Percentiles rank a stretch among this genome's conserved stretches.
phyloP scores from a whole-genome alignment of 2,888 invertebrate species.

The Bruchidius siliquastri region DNA sequence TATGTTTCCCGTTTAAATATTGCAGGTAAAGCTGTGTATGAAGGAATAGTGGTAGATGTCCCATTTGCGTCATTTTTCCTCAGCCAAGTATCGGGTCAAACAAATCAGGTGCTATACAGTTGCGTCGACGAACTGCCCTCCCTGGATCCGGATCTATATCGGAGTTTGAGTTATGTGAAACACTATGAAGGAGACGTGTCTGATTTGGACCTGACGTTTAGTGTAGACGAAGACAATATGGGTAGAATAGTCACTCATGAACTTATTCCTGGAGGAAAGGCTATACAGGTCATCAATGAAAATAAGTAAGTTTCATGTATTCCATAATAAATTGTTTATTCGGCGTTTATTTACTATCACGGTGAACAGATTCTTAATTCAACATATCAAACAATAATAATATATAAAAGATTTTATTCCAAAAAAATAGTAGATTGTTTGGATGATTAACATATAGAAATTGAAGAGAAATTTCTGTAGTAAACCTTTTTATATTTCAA shows the following conservation, averaged over 20 bases:
- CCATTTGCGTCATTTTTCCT: constrained; percentile 98
- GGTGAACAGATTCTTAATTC: no score
- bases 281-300: constrained; percentile 89
- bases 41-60: constrained; percentile 97
- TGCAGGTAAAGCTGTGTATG: constrained; percentile 73
- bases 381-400: no score
- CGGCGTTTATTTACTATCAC: no score
- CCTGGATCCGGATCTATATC: constrained; percentile 91
- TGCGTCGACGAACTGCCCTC: constrained; percentile 98
- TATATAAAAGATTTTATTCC: no score
- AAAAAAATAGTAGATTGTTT: no score
- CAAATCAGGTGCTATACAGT: constrained; percentile 89
- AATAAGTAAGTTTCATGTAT: constrained; percentile 73
- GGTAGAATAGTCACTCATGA: constrained; percentile 94
- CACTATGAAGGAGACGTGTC: constrained; percentile 89
- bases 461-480: no score
- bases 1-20: no score
- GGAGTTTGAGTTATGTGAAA: constrained; percentile 93
- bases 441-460: no score
- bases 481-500: no score
- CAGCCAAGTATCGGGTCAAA: constrained; percentile 90
- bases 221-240: constrained; percentile 90
- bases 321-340: no score
- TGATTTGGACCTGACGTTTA: constrained; percentile 92
- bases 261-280: constrained; percentile 90